Percentiles rank a stretch among this genome's conserved stretches.
phyloP scores from a whole-genome alignment of 2,113 vertebrate genomes.

The Dryoscopus gambensis region DNA sequence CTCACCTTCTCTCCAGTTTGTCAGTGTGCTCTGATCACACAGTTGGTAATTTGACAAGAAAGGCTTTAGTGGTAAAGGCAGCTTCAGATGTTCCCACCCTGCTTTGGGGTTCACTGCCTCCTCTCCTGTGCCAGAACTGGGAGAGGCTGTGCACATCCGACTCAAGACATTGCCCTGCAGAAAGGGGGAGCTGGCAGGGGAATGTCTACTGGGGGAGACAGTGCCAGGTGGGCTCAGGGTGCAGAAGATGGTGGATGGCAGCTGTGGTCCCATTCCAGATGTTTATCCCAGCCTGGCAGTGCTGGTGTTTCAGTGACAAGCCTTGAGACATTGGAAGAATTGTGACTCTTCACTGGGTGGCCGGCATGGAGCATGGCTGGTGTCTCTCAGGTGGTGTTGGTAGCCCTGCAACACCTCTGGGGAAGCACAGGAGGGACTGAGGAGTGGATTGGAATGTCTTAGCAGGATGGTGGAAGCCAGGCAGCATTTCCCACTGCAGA shows the following conservation, averaged over 20 bases:
- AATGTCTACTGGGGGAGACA: not conserved
- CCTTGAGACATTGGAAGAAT: not conserved
- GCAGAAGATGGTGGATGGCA: not conserved
- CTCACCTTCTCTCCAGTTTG: not conserved
- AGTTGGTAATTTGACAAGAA: not conserved
- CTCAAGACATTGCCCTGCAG: not conserved
- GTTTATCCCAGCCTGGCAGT: not conserved
- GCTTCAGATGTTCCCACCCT: not conserved
- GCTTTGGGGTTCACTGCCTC: not conserved
- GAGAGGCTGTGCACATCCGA: not conserved
- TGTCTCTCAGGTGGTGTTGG: not conserved
- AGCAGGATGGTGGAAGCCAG: not conserved
- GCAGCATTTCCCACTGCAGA: not conserved
- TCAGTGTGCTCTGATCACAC: not conserved
- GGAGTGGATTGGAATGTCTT: not conserved
- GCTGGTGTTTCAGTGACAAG: not conserved
- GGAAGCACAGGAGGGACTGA: not conserved
- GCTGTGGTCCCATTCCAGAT: not conserved
- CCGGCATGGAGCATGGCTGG: accelerated
- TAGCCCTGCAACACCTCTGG: not conserved
- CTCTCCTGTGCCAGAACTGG: not conserved
- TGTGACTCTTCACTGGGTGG: not conserved
- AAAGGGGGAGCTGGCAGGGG: not conserved
- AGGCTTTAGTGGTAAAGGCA: not conserved
- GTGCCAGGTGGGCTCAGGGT: not conserved